Evolutionary conservation across 64 coral and sea anemone species (phyloP), one percentile per base, ranked within the genome.

Genomic region (Hydrozoanthus tunicans): DNA sequence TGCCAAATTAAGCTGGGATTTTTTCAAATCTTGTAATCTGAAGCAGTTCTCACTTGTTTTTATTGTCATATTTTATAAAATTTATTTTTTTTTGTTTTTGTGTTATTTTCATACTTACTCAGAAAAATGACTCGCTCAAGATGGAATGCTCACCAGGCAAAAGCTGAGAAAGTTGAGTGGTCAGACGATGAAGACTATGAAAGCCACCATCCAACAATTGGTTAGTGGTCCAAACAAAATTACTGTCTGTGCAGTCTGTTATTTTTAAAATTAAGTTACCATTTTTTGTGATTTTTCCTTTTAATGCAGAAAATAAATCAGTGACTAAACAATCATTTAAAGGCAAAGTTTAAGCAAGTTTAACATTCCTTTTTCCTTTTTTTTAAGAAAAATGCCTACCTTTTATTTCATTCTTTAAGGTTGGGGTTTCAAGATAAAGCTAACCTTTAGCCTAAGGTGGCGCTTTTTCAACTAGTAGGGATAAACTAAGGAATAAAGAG

Each of bases 131-230:
- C 23, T 43, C 79, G 24, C 9, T 61, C 55, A 74, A 24, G 90
- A 81, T 95, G 69, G 83, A 95, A 95, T 69, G 82, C 86, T 54
- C 65, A 68, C 8, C 93, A 95, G 20, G 53, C 77, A 64, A 85
- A 89, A 82, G 93, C 93, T 12, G 77, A 95, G 68, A 72, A 67
- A 59, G 55, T 95, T 15, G 82, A 88, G 11, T 95, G 93, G 93
- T 91, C 89, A 72, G 56, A 81, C 51, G 91, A 90, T 13, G 93
- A 95, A 57, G 93, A 89, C 70, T 73, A 88, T 23, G 65, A 69
- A 6, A 59, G 62, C 5, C 5, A 80, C 6, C 62, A 68, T n/a
- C 79, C 79, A 59, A 51, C 67, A 13, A 81, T 92, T 24, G 69
- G 93, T 94, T 85, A 91, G 93, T 93, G 68, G n/a, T 60, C 53